A percentile compares a stretch with the other conserved stretches of the same genome.
These are phyloP conservation scores for Rhagoletis zephyria DNA, from an alignment of 1,140 invertebrate genomes.

Conservation along the genomic window DNA sequence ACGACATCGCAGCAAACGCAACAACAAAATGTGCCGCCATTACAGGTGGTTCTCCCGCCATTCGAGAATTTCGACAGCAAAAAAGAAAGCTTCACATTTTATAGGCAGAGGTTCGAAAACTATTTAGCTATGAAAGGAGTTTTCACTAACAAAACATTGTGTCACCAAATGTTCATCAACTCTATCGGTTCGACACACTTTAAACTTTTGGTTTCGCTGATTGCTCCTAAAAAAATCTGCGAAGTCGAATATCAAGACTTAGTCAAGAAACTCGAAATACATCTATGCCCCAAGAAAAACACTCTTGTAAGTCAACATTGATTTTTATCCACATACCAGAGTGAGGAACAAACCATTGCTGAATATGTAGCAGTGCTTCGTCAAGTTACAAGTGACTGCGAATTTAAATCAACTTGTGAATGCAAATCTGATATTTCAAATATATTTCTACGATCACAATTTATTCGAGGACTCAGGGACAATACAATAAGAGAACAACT, in stretches of 20 bases:
- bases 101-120: conserved; percentile 15
- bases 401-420: neutral
- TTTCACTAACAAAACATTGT: conserved; percentile 24
- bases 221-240: neutral
- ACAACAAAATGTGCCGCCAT: too few relatives aligned
- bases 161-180: conserved; percentile 38
- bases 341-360: neutral
- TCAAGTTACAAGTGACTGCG: neutral
- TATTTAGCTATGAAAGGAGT: conserved; percentile 37
- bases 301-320: conserved; percentile 36
- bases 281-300: neutral
- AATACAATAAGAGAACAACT: conserved; percentile 33
- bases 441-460: conserved; percentile 35
- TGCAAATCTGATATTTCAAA: conserved; percentile 7
- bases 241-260: conserved; percentile 30
- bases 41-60: too few relatives aligned
- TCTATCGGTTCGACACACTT: conserved; percentile 27
- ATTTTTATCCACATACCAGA: conserved; percentile 41
- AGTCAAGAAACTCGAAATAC: neutral
- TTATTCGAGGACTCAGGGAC: neutral
- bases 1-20: too few relatives aligned
- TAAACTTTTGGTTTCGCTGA: neutral
- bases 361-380: conserved; percentile 22
- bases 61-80: conserved; percentile 34
- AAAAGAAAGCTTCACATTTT: conserved; percentile 26